Evolutionary conservation across 2,888 invertebrate genomes (phyloP), one percentile per base, ranked within the genome.

Genomic region (Cheilosia variabilis): DNA sequence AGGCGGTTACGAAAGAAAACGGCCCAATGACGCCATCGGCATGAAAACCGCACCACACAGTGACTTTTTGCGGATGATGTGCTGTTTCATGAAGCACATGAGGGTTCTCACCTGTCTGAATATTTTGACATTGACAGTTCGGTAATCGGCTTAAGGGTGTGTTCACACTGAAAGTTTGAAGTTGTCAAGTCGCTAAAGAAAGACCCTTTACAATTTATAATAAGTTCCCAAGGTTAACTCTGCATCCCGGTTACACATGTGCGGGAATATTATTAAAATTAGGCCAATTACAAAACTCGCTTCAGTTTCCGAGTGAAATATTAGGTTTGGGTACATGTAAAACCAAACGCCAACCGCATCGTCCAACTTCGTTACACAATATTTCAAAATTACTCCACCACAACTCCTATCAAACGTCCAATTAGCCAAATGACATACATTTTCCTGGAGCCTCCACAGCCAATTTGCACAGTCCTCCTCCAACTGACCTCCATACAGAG

Each of bases 341-440:
- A 66, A 53, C 53, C 15, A 27, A 37, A 45, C 57, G 31, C 31
- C 10, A 47, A 43, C 41, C 63, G 22, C 41, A 52, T n/a, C 43
- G 50, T 58, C 34, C 66, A 66, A 41, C 17, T 66, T 45, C 31
- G 45, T 65, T 37, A 73, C 41, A 58, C 19, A 31, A 75, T 27
- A 27, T 63, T 68, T 47, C 27, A 45, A 78, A 73, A 57, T 19
- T 41, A 55, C 79, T 75, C 62, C 24, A 63, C 75, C 84, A 66
- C 80, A 75, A 47, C 53, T 53, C 47, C 65, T 52, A 86, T 86
- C 86, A 81, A 81, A 52, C 76, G 76, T 86, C 86, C 76, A 86
- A 86, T 86, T 86, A 86, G 81, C 66, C 86, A 81, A 86, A 86
- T 86, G 81, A 86, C 86, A 86, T 53, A 86, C 76, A 77, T 81